A percentile compares a stretch with the other conserved stretches of the same genome.
phyloP scores from a whole-genome alignment of 2,888 invertebrate genomes.

The Acanthoscelides obtectus region DNA sequence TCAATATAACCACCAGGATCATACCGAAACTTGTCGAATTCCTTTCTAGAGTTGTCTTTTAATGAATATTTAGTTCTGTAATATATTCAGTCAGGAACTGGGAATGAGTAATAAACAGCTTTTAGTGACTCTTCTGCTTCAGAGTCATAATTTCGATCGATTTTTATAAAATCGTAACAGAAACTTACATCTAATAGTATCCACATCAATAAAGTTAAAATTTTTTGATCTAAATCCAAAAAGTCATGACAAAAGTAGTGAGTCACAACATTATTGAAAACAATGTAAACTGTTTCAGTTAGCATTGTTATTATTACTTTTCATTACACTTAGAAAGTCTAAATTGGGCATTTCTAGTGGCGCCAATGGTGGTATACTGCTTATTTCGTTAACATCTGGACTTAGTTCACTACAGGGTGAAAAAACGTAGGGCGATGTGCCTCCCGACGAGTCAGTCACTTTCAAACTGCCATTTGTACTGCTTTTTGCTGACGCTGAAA shows the following conservation, averaged over 20 bases:
- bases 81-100: too few species aligned
- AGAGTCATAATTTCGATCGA: too few species aligned
- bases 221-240: too few species aligned
- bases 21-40: too few species aligned
- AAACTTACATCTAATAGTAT: too few species aligned
- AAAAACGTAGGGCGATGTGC: constrained; percentile 46
- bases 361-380: constrained; percentile 39
- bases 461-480: constrained; percentile 29
- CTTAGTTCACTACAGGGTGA: constrained; percentile 45
- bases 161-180: too few species aligned
- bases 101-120: too few species aligned
- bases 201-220: too few species aligned
- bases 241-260: background rate
- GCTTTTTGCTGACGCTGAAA: constrained; percentile 28
- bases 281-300: constrained; percentile 1
- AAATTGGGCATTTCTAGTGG: constrained; percentile 60
- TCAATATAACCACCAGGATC: too few species aligned
- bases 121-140: too few species aligned
- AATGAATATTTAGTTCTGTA: too few species aligned
- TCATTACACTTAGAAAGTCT: constrained; percentile 45
- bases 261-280: background rate
- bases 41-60: too few species aligned
- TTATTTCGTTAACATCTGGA: constrained; percentile 37
- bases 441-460: constrained; percentile 43
- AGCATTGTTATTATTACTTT: constrained; percentile 17